Evolutionary conservation across 2,888 invertebrate genomes (phyloP), one percentile per base, ranked within the genome.

Genomic region (Nasonovia ribisnigri): DNA sequence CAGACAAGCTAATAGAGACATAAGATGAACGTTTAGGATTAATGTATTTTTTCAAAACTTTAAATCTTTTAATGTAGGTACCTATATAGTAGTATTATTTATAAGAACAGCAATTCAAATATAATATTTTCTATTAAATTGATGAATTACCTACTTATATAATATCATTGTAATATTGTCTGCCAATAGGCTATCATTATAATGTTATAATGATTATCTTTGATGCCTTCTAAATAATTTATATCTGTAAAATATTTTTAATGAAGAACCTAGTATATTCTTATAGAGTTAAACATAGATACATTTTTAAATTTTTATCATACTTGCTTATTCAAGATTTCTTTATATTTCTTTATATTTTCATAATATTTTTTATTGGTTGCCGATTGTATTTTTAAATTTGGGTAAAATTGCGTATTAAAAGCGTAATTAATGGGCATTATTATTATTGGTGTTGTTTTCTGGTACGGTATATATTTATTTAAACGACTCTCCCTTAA

Each of bases 1-100:
- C 43, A 46, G 11, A 91, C 1, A 46, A 86, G 42, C 91, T 91
- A 86, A 86, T 91, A 91, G 57, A 91, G 57, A 5, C 57, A 57
- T 57, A 43, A 46, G 24, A 51, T 10, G 46, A 46, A 43, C 2
- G 29, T 89, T 46, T n/a, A 29, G 10, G 60, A 89, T 60, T 89
- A 60, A 89, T 89, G 43, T 16, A n/a, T 84, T 91, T 91, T 26
- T 26, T 84, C 46, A 54, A 46, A n/a, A 86, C n/a, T 13, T 43
- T 84, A 54, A 54, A 42, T 54, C 5, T 26, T 16, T 36, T 26
- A 51, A 36, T 36, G 42, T 29, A 51, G n/a, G n/a, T n/a, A n/a
- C n/a, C n/a, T 43, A 11, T 48, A 36, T 60, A 77, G 24, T 60
- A 48, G 46, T 46, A 51, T 51, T 51, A 16, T 77, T 26, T n/a